Conservation (phyloP, 2,888 invertebrate genomes). For the Agrochola macilenta region DNA sequence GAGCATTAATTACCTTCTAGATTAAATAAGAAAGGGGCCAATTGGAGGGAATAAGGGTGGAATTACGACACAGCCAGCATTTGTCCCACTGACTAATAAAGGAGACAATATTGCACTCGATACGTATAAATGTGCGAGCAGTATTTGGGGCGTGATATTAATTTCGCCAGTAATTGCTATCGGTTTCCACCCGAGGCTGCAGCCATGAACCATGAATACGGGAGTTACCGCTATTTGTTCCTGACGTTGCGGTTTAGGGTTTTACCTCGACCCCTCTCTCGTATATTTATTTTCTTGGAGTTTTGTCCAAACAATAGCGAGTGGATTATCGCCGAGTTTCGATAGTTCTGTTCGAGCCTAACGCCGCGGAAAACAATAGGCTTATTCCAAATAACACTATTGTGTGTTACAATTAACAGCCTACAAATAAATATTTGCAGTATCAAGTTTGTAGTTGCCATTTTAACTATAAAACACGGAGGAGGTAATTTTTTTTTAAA, state of each 20-base stretch:
- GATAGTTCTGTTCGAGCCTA: conserved; percentile 76
- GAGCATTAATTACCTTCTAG: conserved; percentile 87
- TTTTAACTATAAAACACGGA: neutral
- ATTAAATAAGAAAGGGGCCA: conserved; percentile 87
- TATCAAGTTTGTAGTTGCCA: conserved; percentile 1
- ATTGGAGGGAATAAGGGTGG: conserved; percentile 85
- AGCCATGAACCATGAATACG: conserved; percentile 90
- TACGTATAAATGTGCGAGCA: conserved; percentile 90
- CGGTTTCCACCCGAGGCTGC: conserved; percentile 88
- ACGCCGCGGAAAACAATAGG: conserved; percentile 76
- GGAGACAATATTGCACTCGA: conserved; percentile 91
- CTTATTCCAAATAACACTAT: conserved; percentile 76
- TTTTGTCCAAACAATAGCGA: conserved; percentile 84
- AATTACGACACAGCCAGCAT: conserved; percentile 86
- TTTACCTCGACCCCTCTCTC: conserved; percentile 82
- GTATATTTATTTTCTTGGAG: conserved; percentile 89
- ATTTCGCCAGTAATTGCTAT: conserved; percentile 90
- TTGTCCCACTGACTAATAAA: conserved; percentile 90
- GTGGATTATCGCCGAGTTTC: conserved; percentile 82
- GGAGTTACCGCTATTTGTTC: conserved; percentile 90
- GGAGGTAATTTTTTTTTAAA: neutral
- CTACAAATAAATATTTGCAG: conserved; percentile 39
- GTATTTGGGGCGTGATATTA: conserved; percentile 90
- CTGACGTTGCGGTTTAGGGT: conserved; percentile 90
- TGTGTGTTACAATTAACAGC: conserved; percentile 73